Evolutionary conservation across 1,140 invertebrate genomes (phyloP), one percentile per base, ranked within the genome.

Genomic region (Arion vulgaris): DNA sequence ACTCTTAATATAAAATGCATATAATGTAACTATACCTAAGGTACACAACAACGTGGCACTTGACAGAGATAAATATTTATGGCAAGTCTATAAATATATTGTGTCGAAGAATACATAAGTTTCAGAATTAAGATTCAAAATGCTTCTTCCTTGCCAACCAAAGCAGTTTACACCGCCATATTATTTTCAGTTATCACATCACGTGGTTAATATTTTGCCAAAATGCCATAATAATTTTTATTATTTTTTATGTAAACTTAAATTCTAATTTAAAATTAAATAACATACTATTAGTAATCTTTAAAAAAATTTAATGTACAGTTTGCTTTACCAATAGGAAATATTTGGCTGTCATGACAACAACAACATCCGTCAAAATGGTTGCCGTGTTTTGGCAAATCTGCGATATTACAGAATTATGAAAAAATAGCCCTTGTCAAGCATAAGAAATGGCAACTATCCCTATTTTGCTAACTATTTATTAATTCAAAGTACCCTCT

Each of bases 321-420:
- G n/a, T 51, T 2, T 34, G 34, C 1, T 0, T 53, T 32, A 9
- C 41, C n/a, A n/a, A n/a, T 45, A 26, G n/a, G 53, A 51, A 53
- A 13, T 0, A 57, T 13, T 49, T 9, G 19, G 26, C 9, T 57
- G 38, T 34, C 73, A 82, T 82, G 62, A 36, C 57, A 82, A 83
- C 82, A 74, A 36, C 51, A 85, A 85, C 84, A 85, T 85, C 84
- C 84, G 84, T 66, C 51, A 51, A 66, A 80, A 85, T 85, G 84
- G 82, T 74, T 53, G 38, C 45, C 17, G 38, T 38, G 28, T 23
- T 57, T 7, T 15, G 17, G 23, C 53, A 11, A n/a, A 9, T 19
- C 53, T 15, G 5, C 41, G 41, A 15, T 45, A 45, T 45, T 45
- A 45, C 15, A 45, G 41, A 45, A 45, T 45, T 5, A 45, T 5